A percentile compares a stretch with the other conserved stretches of the same genome.
Conservation (phyloP, 2,888 invertebrate species). For the Amblyteles armatorius region DNA sequence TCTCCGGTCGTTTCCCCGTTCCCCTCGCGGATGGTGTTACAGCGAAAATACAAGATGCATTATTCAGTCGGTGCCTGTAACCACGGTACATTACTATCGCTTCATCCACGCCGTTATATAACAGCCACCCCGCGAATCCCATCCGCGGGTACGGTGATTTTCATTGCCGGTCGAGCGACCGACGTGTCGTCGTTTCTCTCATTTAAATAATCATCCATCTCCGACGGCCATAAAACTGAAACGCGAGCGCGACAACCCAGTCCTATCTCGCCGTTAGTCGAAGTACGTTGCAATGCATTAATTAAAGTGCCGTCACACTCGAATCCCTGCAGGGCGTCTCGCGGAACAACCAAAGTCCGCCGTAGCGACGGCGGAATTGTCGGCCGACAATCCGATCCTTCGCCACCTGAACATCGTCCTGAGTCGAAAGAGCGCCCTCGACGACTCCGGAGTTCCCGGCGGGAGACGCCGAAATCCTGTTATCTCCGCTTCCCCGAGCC, state of each 20-base stretch:
- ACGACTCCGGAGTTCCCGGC: not conserved
- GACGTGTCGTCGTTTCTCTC: conserved; percentile 30
- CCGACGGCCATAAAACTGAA: conserved; percentile 72
- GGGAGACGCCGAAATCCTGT: not conserved
- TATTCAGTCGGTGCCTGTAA: conserved; percentile 57
- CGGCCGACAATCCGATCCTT: not conserved
- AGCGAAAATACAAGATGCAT: conserved; percentile 56
- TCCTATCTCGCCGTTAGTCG: conserved; percentile 13
- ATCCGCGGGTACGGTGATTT: conserved; percentile 17
- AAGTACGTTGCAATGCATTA: conserved; percentile 70
- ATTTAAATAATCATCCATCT: conserved; percentile 77
- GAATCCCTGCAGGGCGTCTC: conserved; percentile 14
- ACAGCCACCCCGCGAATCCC: not conserved
- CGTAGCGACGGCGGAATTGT: conserved; percentile 3
- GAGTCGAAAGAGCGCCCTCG: too few species aligned
- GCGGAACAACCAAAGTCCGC: conserved; percentile 26
- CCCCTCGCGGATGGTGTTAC: conserved; percentile 40
- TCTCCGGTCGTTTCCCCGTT: not conserved
- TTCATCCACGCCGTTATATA: conserved; percentile 17
- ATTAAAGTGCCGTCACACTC: conserved; percentile 67
- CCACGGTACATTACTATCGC: conserved; percentile 47
- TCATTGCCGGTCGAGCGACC: conserved; percentile 32
- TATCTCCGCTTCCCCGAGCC: not conserved
- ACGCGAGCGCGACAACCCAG: conserved; percentile 65
- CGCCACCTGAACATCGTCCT: too few species aligned